Conservation (phyloP, 2,888 invertebrate species). For the Nemapogon koenigi region DNA sequence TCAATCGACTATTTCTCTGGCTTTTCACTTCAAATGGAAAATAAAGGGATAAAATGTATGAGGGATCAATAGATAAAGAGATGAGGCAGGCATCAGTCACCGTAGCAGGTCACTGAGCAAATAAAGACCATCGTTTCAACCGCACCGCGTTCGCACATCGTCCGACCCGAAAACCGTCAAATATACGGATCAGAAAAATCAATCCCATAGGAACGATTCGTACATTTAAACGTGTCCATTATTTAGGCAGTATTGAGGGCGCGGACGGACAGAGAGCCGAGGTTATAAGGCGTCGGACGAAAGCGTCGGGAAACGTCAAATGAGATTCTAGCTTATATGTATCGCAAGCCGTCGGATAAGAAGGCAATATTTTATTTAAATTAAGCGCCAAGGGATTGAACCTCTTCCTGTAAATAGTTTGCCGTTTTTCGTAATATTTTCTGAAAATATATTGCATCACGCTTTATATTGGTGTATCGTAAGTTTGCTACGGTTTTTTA, state of each 20-base stretch:
- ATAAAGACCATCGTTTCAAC: conserved; percentile 11
- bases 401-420: no score
- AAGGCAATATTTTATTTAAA: conserved; percentile 46
- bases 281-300: conserved; percentile 30
- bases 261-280: conserved; percentile 22
- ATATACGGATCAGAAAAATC: conserved; percentile 42
- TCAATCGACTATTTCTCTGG: conserved; percentile 53
- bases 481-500: no score
- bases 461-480: no score
- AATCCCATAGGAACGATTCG: conserved; percentile 41
- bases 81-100: conserved; percentile 24
- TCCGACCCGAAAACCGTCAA: conserved; percentile 33
- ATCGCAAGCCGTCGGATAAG: conserved; percentile 26
- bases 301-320: conserved; percentile 36
- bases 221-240: conserved; percentile 48
- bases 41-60: conserved; percentile 42
- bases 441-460: no score
- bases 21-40: conserved; percentile 41
- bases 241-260: conserved; percentile 37
- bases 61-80: conserved; percentile 35
- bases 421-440: no score
- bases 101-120: conserved; percentile 12
- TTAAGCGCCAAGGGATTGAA: conserved; percentile 20
- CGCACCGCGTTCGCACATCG: conserved; percentile 29
- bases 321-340: conserved; percentile 30